These are phyloP conservation scores for Meganola albula DNA, from an alignment of 2,888 invertebrate genomes.

Conservation along the genomic window DNA sequence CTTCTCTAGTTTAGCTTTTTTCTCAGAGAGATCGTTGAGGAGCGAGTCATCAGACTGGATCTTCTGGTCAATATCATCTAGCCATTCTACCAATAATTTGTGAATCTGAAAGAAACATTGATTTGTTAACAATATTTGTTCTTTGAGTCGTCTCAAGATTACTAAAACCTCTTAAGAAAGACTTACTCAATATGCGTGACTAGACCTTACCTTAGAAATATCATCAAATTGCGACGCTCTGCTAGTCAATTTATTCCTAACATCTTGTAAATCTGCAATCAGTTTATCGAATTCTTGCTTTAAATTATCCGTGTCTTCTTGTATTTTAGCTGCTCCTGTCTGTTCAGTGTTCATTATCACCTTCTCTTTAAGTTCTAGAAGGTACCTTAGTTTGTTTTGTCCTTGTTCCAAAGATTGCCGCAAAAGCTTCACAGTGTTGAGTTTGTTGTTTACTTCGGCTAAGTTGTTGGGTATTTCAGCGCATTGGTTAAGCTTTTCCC, in stretches of 20 bases:
- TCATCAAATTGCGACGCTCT: conserved; percentile 90
- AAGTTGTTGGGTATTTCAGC: conserved; percentile 88
- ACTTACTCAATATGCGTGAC: too few relatives aligned
- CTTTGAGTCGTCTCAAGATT: too few relatives aligned
- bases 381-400: conserved; percentile 77
- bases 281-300: conserved; percentile 94
- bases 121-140: too few relatives aligned
- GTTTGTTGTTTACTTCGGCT: conserved; percentile 89
- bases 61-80: conserved; percentile 92
- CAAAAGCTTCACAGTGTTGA: conserved; percentile 90
- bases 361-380: conserved; percentile 93
- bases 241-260: conserved; percentile 84
- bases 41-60: conserved; percentile 84
- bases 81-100: conserved; percentile 89
- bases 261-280: conserved; percentile 87
- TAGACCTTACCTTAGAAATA: conserved; percentile 82
- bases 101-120: conserved; percentile 75
- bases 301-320: conserved; percentile 92
- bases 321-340: conserved; percentile 90
- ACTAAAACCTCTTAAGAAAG: too few relatives aligned
- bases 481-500: conserved; percentile 90
- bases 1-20: conserved; percentile 92
- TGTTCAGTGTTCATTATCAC: conserved; percentile 95
- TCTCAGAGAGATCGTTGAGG: conserved; percentile 92
- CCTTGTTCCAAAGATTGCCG: conserved; percentile 96